Percentiles rank a stretch among this genome's conserved stretches.
Evolutionary conservation across 2,888 invertebrate genomes (phyloP).

Genomic region (Andrena flavipes): DNA sequence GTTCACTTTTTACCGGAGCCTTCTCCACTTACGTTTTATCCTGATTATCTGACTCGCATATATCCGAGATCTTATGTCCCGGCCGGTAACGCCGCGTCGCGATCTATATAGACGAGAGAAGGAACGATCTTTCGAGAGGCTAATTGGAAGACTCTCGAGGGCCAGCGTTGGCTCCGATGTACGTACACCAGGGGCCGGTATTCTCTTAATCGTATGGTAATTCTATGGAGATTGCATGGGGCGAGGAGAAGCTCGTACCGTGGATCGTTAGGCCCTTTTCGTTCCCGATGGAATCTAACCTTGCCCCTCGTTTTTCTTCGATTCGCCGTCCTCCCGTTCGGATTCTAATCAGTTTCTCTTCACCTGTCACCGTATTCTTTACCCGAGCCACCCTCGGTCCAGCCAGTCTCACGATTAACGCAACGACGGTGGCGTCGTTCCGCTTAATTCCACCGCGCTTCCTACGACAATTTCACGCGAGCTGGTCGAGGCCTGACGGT

Average conservation of each 20-base stretch:
- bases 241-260: conserved; percentile 81
- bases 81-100: conserved; percentile 39
- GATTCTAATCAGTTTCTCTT: conserved; percentile 50
- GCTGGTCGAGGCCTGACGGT: no score
- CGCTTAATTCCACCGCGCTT: not conserved
- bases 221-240: conserved; percentile 83
- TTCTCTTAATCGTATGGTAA: conserved; percentile 84
- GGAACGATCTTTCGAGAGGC: conserved; percentile 70
- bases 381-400: not conserved
- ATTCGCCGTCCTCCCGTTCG: conserved; percentile 32
- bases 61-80: conserved; percentile 46
- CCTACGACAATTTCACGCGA: not conserved
- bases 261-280: conserved; percentile 80
- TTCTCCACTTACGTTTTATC: conserved; percentile 41
- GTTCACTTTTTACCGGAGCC: conserved; percentile 22
- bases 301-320: conserved; percentile 49
- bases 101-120: conserved; percentile 56
- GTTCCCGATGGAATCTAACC: conserved; percentile 67
- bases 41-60: conserved; percentile 49
- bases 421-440: not conserved
- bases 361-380: conserved; percentile 30
- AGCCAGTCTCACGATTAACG: not conserved
- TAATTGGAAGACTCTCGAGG: conserved; percentile 75
- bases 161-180: conserved; percentile 58
- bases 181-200: conserved; percentile 68